Evolutionary conservation across 2,888 invertebrate species (phyloP).

Genomic region (Acholoe squamosa): DNA sequence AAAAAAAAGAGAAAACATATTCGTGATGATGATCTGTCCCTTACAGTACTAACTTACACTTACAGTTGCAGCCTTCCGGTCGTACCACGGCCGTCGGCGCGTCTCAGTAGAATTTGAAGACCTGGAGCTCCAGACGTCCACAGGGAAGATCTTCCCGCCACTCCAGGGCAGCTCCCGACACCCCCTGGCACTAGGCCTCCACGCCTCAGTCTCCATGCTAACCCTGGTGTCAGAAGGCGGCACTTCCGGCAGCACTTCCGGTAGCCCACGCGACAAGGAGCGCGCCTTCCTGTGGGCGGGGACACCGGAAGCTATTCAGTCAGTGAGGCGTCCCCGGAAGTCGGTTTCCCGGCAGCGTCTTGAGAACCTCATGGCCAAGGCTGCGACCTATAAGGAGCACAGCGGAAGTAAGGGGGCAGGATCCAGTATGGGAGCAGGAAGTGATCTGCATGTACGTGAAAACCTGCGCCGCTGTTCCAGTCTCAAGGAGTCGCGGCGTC

Average conservation of each 20-base stretch:
- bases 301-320: conserved; percentile 57
- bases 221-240: not conserved
- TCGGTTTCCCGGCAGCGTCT: not conserved
- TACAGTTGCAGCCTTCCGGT: too few relatives aligned
- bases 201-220: conserved; percentile 32
- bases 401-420: not conserved
- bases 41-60: too few relatives aligned
- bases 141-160: conserved; percentile 47
- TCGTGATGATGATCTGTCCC: too few relatives aligned
- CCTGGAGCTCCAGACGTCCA: conserved; percentile 49
- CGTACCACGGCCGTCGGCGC: not conserved
- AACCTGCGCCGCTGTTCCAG: not conserved
- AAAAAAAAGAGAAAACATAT: too few relatives aligned
- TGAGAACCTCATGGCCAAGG: conserved; percentile 34
- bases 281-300: conserved; percentile 11
- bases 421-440: not conserved
- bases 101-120: conserved; percentile 56
- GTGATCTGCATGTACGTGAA: not conserved
- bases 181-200: not conserved
- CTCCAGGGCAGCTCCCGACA: not conserved
- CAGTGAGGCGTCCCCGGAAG: conserved; percentile 30
- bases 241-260: not conserved
- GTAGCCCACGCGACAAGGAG: conserved; percentile 23
- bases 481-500: not conserved
- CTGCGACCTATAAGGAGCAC: not conserved